Conservation (phyloP, 1,140 invertebrate genomes). For the Paraescarpia echinospica region DNA sequence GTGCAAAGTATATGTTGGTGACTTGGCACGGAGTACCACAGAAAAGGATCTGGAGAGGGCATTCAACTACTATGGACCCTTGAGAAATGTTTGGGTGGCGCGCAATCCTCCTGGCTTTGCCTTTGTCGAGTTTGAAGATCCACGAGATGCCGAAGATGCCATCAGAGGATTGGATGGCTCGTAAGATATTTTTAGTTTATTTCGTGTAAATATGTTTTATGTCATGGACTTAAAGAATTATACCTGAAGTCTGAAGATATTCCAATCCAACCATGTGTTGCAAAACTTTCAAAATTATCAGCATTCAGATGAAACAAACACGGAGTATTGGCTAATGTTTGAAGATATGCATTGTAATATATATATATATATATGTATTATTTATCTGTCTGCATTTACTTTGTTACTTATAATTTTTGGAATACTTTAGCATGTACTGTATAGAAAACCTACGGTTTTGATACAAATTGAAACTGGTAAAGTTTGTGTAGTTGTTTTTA, state of each 20-base stretch:
- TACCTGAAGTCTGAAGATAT: background rate
- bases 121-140: constrained; percentile 94
- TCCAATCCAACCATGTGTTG: no score
- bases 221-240: background rate
- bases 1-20: constrained; percentile 96
- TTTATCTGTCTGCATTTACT: background rate
- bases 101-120: constrained; percentile 84
- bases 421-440: background rate
- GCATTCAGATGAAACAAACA: no score
- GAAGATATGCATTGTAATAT: background rate
- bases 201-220: background rate
- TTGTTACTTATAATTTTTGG: background rate
- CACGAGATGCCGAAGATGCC: constrained; percentile 91
- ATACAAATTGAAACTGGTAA: no score
- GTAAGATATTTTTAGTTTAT: constrained; percentile 45
- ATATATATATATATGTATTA: background rate
- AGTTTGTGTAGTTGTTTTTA: background rate
- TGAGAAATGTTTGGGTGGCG: constrained; percentile 93
- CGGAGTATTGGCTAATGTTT: no score
- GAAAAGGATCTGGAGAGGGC: constrained; percentile 68
- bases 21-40: constrained; percentile 65
- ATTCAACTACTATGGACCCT: constrained; percentile 90
- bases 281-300: no score
- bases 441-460: no score
- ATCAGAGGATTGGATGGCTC: constrained; percentile 88